Base-by-base conservation (phyloP, 1,140 invertebrate genomes). In the Bombus confusus region DNA sequence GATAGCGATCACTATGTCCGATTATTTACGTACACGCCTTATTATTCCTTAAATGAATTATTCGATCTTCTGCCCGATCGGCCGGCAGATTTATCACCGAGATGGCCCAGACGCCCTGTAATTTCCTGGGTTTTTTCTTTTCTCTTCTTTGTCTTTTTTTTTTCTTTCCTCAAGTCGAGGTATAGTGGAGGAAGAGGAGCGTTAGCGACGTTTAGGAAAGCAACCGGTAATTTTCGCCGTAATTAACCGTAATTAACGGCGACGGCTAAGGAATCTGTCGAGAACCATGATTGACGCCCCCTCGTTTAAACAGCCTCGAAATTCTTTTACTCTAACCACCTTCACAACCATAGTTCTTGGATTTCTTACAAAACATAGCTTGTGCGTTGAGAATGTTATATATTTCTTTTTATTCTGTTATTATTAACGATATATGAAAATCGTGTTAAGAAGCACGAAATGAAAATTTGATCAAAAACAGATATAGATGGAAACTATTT, bases 181-280 rank as follows among this genome's bases (percentile, higher is more conserved):
- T 47, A 84, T 71, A 64, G 31, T 73, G n/a, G n/a, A 34, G 80
- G 66, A 74, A 89, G 78, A 87, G 69, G 79, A 87, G 62, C 83
- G 89, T 90, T 89, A 89, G 89, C 89, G 86, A 89, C 86, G 89
- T 90, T 90, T 89, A 89, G 86, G 64, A 74, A 83, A 88, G 87
- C 72, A 86, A 85, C 81, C 88, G 83, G 78, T 83, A 76, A 87
- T 91, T 85, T 86, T 75, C 87, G 43, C 66, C 64, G 81, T 92
- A 91, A 92, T 92, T 92, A 92, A 91, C 84, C 77, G 87, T 91
- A 92, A 92, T 92, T 91, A 91, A 90, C 88, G 86, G 86, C 82
- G 80, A 85, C 87, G 83, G 87, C 90, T 90, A 88, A 90, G 80
- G 81, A 88, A 90, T 88, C 89, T 68, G 87, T 91, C 85, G 84